Percentiles rank a stretch among this genome's conserved stretches.
phyloP scores from a whole-genome alignment of 1,140 invertebrate species.

The Hestina assimilis region DNA sequence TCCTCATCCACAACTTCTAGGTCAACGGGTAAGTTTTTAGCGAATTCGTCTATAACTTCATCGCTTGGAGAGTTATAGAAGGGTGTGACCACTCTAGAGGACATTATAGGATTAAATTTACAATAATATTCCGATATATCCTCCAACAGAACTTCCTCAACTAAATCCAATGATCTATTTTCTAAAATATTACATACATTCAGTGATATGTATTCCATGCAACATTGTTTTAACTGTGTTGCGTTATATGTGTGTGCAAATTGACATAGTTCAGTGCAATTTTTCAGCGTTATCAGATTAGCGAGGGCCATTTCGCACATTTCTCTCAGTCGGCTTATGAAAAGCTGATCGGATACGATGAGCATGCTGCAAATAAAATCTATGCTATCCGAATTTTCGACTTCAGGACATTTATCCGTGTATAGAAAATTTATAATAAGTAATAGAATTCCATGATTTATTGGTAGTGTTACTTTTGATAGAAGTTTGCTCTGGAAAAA shows the following conservation, averaged over 20 bases:
- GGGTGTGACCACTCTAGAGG: conserved; percentile 81
- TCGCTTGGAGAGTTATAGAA: conserved; percentile 79
- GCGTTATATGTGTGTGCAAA: conserved; percentile 85
- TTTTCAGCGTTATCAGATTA: conserved; percentile 82
- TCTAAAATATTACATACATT: conserved; percentile 85
- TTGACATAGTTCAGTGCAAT: conserved; percentile 83
- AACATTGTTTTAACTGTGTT: conserved; percentile 81
- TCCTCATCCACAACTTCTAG: conserved; percentile 63
- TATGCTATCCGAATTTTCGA: conserved; percentile 79
- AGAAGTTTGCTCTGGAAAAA: conserved; percentile 66
- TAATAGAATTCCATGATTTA: conserved; percentile 76
- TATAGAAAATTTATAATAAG: conserved; percentile 84
- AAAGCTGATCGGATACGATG: conserved; percentile 84
- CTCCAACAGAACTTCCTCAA: conserved; percentile 79
- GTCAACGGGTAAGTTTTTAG: conserved; percentile 68
- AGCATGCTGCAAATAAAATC: conserved; percentile 82
- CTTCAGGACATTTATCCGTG: conserved; percentile 79
- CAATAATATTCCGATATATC: conserved; percentile 82
- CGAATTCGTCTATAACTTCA: conserved; percentile 76
- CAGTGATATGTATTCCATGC: conserved; percentile 84
- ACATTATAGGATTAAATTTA: conserved; percentile 76
- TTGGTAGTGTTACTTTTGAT: conserved; percentile 72
- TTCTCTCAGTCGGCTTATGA: conserved; percentile 82
- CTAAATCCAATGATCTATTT: conserved; percentile 78
- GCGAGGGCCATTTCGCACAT: conserved; percentile 83